phyloP scores from a whole-genome alignment of 2,113 vertebrate species.

The Oncorhynchus keta region DNA sequence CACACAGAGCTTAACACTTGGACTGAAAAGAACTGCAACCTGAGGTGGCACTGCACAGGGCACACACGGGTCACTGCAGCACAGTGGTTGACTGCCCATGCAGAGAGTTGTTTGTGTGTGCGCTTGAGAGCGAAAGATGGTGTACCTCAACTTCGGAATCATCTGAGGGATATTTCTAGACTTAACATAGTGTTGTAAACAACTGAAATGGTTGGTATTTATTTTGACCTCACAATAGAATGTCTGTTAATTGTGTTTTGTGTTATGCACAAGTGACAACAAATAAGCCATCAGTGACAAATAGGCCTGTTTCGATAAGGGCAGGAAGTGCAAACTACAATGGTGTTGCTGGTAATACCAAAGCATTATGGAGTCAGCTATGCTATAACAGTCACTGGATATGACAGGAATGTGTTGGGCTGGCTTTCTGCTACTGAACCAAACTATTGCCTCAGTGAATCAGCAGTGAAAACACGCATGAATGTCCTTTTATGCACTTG shows the following conservation, averaged over 20 bases:
- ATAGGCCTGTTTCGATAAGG: neutral
- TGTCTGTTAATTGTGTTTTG: too few species aligned
- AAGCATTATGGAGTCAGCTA: slow-evolving; percentile 43
- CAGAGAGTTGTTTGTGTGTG: slow-evolving; percentile 12
- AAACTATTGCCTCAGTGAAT: slow-evolving; percentile 42
- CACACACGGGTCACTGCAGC: slow-evolving; percentile 36
- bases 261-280: too few species aligned
- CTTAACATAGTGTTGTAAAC: too few species aligned
- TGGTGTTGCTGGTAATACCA: slow-evolving; percentile 37
- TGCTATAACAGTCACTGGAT: slow-evolving; percentile 54
- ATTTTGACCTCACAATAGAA: too few species aligned
- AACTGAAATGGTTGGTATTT: too few species aligned
- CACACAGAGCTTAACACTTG: slow-evolving; percentile 38
- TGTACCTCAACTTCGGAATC: too few species aligned
- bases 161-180: too few species aligned
- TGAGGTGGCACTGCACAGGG: slow-evolving; percentile 39
- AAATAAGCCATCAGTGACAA: neutral
- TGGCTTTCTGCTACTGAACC: slow-evolving; percentile 18
- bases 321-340: slow-evolving; percentile 9
- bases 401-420: slow-evolving; percentile 58
- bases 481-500: slow-evolving; percentile 48
- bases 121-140: neutral
- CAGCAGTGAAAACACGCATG: slow-evolving; percentile 55
- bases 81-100: slow-evolving; percentile 24
- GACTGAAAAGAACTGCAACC: slow-evolving; percentile 36